Evolutionary conservation across 2,113 vertebrate species (phyloP), one percentile per base, ranked within the genome.

Genomic region (Lepisosteus oculatus): DNA sequence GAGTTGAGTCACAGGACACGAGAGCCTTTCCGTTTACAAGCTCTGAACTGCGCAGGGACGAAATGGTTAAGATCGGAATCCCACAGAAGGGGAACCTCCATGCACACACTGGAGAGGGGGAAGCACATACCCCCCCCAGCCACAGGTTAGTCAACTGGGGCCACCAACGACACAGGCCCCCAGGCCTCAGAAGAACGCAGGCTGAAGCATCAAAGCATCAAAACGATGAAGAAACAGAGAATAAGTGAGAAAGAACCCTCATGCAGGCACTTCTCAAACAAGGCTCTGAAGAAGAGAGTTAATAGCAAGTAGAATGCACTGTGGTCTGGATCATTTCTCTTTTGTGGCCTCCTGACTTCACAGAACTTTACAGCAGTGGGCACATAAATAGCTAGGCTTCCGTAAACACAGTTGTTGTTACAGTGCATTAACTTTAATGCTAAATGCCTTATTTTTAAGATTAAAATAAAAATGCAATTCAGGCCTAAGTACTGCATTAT

Each of bases 281-380:
- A 42, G 72, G 76, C 72, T 78, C 74, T 61, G 43, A 65, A 63
- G 43, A 73, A 61, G 65, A 72, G 66, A 3, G 67, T 77, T 76
- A 74, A 68, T 55, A 54, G 64, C 8, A 44, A 43, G 71, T 54
- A 65, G 3, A 66, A 57, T 2, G 51, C 45, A 14, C 2, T 1
- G 17, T 15, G 56, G 55, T 72, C 8, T 29, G 74, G 75, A 77
- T 76, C 75, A 80, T 68, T 42, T 55, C 70, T 68, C 56, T 41
- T 15, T 55, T 29, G 29, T 3, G 4, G 11, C 29, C 17, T 29
- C 15, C 59, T 43, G 62, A 43, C 65, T 29, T 29, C 29, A 29
- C 29, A 29, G 29, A 29, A 29, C 29, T 29, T 29, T 29, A 29
- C 29, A 29, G 2, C 29, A 29, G 29, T 29, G 29, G 29, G 29